Conservation (phyloP, 2,888 invertebrate genomes). For the Siphonodentalium dalli region DNA sequence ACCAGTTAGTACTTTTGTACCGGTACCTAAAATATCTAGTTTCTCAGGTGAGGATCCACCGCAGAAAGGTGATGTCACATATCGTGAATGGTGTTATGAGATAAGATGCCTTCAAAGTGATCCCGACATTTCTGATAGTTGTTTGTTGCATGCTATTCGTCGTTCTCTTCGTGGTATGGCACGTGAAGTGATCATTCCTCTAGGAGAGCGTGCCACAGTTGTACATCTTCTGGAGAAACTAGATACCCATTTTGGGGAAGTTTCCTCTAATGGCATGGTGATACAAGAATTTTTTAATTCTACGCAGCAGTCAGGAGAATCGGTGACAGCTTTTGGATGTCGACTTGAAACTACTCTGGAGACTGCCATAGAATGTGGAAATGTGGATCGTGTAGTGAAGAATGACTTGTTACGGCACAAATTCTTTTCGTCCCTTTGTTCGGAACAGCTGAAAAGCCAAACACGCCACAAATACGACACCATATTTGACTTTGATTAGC, state of each 20-base stretch:
- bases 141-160: slow-evolving; percentile 6
- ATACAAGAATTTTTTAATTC: slow-evolving; percentile 20
- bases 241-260: slow-evolving; percentile 13
- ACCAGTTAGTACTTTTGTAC: too few species aligned
- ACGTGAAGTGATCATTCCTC: slow-evolving; percentile 12
- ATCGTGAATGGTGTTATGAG: slow-evolving; percentile 16
- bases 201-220: slow-evolving; percentile 13
- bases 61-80: slow-evolving; percentile 19
- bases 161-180: slow-evolving; percentile 20
- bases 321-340: slow-evolving; percentile 21
- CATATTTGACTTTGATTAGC: slow-evolving; percentile 8
- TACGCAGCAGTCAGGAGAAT: slow-evolving; percentile 11
- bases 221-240: slow-evolving; percentile 10
- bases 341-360: slow-evolving; percentile 15
- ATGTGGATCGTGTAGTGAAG: slow-evolving; percentile 11
- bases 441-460: slow-evolving; percentile 8
- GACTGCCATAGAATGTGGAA: slow-evolving; percentile 12
- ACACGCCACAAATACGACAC: slow-evolving; percentile 24
- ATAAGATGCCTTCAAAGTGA: slow-evolving; percentile 8
- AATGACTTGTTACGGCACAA: slow-evolving; percentile 20
- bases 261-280: slow-evolving; percentile 15
- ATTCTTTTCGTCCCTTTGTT: slow-evolving; percentile 17
- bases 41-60: slow-evolving; percentile 18
- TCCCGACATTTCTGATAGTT: neutral
- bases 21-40: slow-evolving; percentile 13